phyloP scores from a whole-genome alignment of 2,888 invertebrate genomes.

The Caenorhabditis drosophilae region DNA sequence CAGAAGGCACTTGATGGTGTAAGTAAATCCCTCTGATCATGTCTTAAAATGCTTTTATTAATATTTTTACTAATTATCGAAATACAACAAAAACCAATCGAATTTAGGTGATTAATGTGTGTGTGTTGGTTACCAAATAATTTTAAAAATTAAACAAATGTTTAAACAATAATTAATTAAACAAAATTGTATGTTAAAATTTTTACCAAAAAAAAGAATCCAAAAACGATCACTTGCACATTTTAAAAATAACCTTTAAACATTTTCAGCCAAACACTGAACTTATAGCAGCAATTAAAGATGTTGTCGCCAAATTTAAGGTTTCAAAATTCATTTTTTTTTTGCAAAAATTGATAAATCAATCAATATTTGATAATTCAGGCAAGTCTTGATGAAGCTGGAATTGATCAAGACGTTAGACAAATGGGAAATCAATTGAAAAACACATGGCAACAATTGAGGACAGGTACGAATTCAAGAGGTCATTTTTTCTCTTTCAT shows the following conservation, averaged over 20 bases:
- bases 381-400: conserved; percentile 53
- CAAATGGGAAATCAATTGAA: conserved; percentile 58
- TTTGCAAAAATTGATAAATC: neutral
- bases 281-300: conserved; percentile 60
- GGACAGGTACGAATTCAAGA: conserved; percentile 52
- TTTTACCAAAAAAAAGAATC: neutral
- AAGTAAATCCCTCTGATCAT: conserved; percentile 18
- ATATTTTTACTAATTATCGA: neutral
- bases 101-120: too few species aligned
- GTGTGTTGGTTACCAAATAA: too few species aligned
- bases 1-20: conserved; percentile 38
- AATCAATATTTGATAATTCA: conserved; percentile 2
- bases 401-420: conserved; percentile 56
- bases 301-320: conserved; percentile 62
- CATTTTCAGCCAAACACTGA: conserved; percentile 62
- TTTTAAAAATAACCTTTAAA: neutral
- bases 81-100: neutral
- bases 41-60: neutral
- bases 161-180: neutral
- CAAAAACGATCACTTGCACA: neutral
- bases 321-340: conserved; percentile 1
- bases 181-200: neutral
- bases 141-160: neutral
- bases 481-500: conserved; percentile 27
- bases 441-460: conserved; percentile 61